These are phyloP conservation scores for Triplophysa rosa DNA, from an alignment of 2,113 vertebrate genomes.

Conservation along the genomic window DNA sequence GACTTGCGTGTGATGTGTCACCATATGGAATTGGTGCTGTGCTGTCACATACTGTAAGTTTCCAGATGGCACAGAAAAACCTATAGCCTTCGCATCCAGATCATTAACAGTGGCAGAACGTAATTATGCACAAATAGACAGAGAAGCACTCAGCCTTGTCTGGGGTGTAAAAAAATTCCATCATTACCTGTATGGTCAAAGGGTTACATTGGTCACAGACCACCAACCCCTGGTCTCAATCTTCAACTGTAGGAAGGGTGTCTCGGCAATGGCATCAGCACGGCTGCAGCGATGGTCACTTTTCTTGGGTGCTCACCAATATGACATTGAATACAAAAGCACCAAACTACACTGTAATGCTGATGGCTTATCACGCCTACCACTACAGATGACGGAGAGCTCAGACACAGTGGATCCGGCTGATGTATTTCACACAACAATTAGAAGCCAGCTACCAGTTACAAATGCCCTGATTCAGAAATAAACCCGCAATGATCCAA, in stretches of 20 bases:
- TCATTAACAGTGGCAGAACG: background rate
- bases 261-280: background rate
- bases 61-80: background rate
- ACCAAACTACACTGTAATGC: slow-evolving; percentile 23
- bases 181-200: slow-evolving; percentile 30
- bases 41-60: background rate
- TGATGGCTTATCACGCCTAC: slow-evolving; percentile 29
- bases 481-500: slow-evolving; percentile 31
- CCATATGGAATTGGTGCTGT: background rate
- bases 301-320: background rate
- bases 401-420: background rate
- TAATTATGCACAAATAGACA: slow-evolving; percentile 37
- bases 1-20: background rate
- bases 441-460: slow-evolving; percentile 19
- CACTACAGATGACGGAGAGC: background rate
- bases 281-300: background rate
- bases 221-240: slow-evolving; percentile 31
- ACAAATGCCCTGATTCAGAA: slow-evolving; percentile 12
- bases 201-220: slow-evolving; percentile 31
- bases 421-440: background rate
- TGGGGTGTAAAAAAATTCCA: slow-evolving; percentile 38
- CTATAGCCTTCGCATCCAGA: slow-evolving; percentile 29
- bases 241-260: slow-evolving; percentile 21
- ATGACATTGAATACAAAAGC: slow-evolving; percentile 41
- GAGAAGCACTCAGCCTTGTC: slow-evolving; percentile 30